Percentiles rank a stretch among this genome's conserved stretches.
Conservation (phyloP, 2,797 vertebrate genomes). For the Spinibarbus caldwelli region DNA sequence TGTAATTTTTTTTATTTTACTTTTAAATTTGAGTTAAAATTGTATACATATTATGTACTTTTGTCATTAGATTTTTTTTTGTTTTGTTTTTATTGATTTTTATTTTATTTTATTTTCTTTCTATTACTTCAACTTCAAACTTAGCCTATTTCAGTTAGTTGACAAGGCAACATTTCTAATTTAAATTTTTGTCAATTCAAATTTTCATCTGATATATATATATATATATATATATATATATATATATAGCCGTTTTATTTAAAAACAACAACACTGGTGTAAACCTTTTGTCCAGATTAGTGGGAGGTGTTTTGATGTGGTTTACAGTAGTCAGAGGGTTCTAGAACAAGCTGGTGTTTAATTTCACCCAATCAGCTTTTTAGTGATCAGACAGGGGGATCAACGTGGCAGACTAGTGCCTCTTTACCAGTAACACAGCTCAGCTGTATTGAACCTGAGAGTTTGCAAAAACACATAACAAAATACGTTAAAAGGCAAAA, state of each 20-base stretch:
- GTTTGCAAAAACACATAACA: background rate
- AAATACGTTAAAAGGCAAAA: background rate
- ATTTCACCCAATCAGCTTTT: conserved; percentile 25
- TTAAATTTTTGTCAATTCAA: background rate
- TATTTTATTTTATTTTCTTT: background rate
- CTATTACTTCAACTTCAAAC: background rate
- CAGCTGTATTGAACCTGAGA: conserved; percentile 6
- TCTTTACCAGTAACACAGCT: background rate
- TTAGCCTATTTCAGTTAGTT: background rate
- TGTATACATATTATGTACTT: background rate
- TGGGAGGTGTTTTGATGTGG: background rate
- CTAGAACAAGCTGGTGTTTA: conserved; percentile 16
- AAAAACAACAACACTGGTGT: background rate
- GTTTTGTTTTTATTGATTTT: background rate
- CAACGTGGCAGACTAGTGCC: conserved; percentile 11
- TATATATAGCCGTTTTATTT: background rate
- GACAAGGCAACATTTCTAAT: background rate
- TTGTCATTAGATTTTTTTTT: background rate
- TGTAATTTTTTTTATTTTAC: background rate
- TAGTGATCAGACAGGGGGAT: background rate
- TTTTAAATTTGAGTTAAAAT: background rate
- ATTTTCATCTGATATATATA: background rate
- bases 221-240: background rate
- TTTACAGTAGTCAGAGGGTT: conserved; percentile 16
- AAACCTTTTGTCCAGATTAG: conserved; percentile 6